Base-by-base conservation (phyloP, 2,888 invertebrate species). In the Lasioglossum vierecki region DNA sequence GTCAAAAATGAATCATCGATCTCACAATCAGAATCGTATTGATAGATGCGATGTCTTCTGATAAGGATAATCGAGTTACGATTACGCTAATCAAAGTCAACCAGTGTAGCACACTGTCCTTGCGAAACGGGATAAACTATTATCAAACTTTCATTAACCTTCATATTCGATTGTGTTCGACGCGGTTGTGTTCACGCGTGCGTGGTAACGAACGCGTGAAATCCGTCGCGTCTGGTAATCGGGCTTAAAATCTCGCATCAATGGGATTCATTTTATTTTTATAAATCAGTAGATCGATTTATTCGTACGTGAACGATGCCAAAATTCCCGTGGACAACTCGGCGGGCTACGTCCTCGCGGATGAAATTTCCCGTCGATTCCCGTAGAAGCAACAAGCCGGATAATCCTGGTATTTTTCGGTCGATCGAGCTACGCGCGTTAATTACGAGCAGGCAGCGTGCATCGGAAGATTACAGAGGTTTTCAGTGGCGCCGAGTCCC, bases 321-420 rank as follows among this genome's bases (percentile, higher is more conserved):
- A 35, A 68, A 68, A 68, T 68, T 68, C 22, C 39, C 39, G 68
- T 39, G 39, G 66, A 68, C 35, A 22, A 35, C 39, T 30, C 22
- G 18, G 0, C 63, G 63, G 15, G 11, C 39, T 39, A 11, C 68
- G 68, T 9, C 22, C 39, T 35, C 68, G 39, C 68, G 39, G 68
- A 68, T 68, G 22, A 68, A 68, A 68, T 68, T 68, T 60, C 71
- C 26, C 68, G 68, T 30, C 46, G 26, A 44, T 63, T 44, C 44
- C 11, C 30, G 76, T 68, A 46, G 68, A 68, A 73, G 76, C 81
- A 83, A 83, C 77, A 82, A 77, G 53, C 82, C 60, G 74, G 60
- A 73, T 66, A 73, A 85, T 74, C 77, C 81, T 41, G 72, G 60
- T 57, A 81, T 88, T 88, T 88, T 86, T 88, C 86, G 83, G 74